A percentile compares a stretch with the other conserved stretches of the same genome.
These are phyloP conservation scores for Drosophila anomalata DNA, from an alignment of 2,888 invertebrate species.

Conservation along the genomic window DNA sequence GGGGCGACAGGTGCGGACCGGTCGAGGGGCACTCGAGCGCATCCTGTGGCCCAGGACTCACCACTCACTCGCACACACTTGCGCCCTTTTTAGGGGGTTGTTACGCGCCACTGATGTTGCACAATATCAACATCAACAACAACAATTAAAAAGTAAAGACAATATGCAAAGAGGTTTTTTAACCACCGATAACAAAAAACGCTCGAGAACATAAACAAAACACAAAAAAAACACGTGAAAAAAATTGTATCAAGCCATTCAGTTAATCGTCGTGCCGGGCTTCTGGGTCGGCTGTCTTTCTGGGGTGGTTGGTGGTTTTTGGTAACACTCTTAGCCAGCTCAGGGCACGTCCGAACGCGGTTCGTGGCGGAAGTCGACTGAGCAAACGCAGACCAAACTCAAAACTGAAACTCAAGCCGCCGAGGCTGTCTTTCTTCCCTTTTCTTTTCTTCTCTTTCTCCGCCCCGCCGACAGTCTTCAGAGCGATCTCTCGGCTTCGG, in stretches of 20 bases:
- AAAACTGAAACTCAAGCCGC: constrained; percentile 2
- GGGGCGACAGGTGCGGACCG: constrained; percentile 64
- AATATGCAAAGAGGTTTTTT: constrained; percentile 7
- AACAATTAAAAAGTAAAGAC: constrained; percentile 17
- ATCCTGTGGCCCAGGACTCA: constrained; percentile 61
- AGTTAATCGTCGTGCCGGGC: constrained; percentile 22
- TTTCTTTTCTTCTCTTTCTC: constrained; percentile 1
- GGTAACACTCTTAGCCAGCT: constrained; percentile 14
- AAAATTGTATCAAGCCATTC: constrained; percentile 38
- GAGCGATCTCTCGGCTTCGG: constrained; percentile 38
- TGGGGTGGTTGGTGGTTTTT: constrained; percentile 1
- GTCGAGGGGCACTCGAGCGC: constrained; percentile 59
- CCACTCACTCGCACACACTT: constrained; percentile 44
- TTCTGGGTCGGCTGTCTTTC: not conserved
- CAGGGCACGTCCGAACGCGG: constrained; percentile 80
- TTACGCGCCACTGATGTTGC: constrained; percentile 67
- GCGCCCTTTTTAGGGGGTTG: constrained; percentile 49
- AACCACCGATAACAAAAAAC: constrained; percentile 31
- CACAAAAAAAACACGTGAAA: constrained; percentile 42
- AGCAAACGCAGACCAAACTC: constrained; percentile 61
- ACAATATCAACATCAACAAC: constrained; percentile 57
- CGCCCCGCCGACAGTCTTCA: constrained; percentile 28
- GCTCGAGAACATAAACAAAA: constrained; percentile 44
- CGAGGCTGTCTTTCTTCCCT: not conserved
- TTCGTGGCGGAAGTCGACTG: constrained; percentile 82